Evolutionary conservation across 1,140 invertebrate species (phyloP).

Genomic region (Trachymyrmex septentrionalis): DNA sequence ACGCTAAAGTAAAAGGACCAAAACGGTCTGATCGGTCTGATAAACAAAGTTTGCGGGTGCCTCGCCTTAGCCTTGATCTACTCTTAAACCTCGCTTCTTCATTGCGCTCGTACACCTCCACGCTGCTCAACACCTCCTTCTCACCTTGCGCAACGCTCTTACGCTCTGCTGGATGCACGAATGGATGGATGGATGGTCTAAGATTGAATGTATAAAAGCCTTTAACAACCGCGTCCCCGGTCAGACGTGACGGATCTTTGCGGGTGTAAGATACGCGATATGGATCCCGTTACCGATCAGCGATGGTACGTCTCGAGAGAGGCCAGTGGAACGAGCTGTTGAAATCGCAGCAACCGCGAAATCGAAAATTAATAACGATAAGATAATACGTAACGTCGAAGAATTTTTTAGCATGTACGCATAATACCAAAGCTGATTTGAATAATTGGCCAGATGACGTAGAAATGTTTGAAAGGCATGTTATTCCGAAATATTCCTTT

Average conservation of each 20-base stretch:
- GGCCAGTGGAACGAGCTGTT: neutral
- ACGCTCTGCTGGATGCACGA: constrained; percentile 40
- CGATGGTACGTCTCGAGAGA: neutral
- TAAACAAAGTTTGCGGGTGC: constrained; percentile 55
- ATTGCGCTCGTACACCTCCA: constrained; percentile 6
- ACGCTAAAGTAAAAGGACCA: constrained; percentile 36
- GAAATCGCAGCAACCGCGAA: constrained; percentile 9
- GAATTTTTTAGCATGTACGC: neutral
- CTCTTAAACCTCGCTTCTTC: constrained; percentile 72
- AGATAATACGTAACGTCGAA: neutral
- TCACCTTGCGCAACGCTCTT: constrained; percentile 43
- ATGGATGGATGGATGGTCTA: constrained; percentile 36
- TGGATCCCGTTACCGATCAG: neutral
- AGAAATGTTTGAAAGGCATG: neutral
- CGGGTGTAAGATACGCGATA: constrained; percentile 10
- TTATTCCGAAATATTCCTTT: neutral
- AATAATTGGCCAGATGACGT: neutral
- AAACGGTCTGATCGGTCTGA: constrained; percentile 19
- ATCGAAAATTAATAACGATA: neutral
- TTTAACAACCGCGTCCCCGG: constrained; percentile 26
- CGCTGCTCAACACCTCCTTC: constrained; percentile 13
- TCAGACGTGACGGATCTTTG: constrained; percentile 44
- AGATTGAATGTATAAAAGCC: constrained; percentile 45
- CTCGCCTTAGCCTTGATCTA: constrained; percentile 81
- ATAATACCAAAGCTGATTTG: neutral